These are phyloP conservation scores for Lacerta agilis DNA, from an alignment of 2,797 vertebrate genomes.

Conservation along the genomic window DNA sequence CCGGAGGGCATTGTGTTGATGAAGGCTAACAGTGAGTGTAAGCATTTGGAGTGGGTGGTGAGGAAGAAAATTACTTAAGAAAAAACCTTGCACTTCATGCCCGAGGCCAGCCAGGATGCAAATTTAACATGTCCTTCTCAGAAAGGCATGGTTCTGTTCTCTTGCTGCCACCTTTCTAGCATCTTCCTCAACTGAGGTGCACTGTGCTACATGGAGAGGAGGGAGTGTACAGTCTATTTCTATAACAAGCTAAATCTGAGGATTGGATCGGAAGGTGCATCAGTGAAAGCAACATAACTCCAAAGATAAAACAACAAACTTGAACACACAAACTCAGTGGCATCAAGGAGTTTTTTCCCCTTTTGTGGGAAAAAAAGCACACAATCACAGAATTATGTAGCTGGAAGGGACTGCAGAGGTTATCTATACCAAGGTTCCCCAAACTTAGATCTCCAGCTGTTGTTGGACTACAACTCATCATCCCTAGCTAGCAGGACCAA, in stretches of 20 bases:
- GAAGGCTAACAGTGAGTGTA: neutral
- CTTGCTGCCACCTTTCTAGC: neutral
- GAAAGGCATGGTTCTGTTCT: neutral
- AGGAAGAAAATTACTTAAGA: neutral
- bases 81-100: neutral
- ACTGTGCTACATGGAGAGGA: neutral
- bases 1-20: neutral
- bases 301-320: too few species aligned
- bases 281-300: too few species aligned
- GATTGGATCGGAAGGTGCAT: neutral
- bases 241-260: neutral
- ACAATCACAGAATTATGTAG: too few species aligned
- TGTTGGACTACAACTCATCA: too few species aligned
- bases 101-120: neutral
- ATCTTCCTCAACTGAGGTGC: neutral
- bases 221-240: neutral
- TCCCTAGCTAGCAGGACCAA: too few species aligned
- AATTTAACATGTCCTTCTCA: neutral
- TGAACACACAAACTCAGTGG: too few species aligned
- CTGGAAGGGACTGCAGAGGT: too few species aligned
- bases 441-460: too few species aligned
- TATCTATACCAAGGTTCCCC: too few species aligned
- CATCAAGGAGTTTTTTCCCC: too few species aligned
- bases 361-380: too few species aligned
- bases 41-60: neutral